A percentile compares a stretch with the other conserved stretches of the same genome.
Evolutionary conservation across 2,888 invertebrate genomes (phyloP).

Genomic region (Ferdinandea cuprea): DNA sequence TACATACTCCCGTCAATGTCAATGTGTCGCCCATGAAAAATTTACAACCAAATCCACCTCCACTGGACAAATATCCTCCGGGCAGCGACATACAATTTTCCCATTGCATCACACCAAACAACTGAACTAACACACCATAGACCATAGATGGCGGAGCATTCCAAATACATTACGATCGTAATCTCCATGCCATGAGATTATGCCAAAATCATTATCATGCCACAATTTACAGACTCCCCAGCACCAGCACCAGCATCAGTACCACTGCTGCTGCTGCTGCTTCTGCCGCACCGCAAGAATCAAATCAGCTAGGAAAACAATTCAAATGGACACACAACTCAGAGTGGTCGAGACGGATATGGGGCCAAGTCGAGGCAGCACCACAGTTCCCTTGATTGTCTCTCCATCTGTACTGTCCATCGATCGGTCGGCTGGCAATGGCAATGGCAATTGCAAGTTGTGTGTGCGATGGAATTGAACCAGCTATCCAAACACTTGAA

Average conservation of each 20-base stretch:
- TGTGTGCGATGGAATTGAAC: constrained; percentile 49
- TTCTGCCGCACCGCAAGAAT: not conserved
- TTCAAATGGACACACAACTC: constrained; percentile 47
- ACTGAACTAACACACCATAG: constrained; percentile 15
- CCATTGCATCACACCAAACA: constrained; percentile 37
- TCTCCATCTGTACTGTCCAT: constrained; percentile 11
- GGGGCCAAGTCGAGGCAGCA: constrained; percentile 41
- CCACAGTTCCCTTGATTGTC: constrained; percentile 36
- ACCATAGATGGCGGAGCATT: constrained; percentile 36
- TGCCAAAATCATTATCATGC: constrained; percentile 60
- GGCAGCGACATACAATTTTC: constrained; percentile 16
- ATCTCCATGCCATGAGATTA: constrained; percentile 59
- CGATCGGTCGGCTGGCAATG: not conserved
- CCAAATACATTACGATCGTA: constrained; percentile 53
- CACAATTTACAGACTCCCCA: constrained; percentile 57
- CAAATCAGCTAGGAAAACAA: constrained; percentile 27
- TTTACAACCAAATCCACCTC: constrained; percentile 49
- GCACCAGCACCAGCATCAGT: not conserved
- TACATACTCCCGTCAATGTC: constrained; percentile 29
- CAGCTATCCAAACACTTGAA: constrained; percentile 63
- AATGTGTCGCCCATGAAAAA: constrained; percentile 30
- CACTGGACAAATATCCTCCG: constrained; percentile 44
- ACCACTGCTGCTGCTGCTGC: not conserved
- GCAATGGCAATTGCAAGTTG: not conserved
- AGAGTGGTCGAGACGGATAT: constrained; percentile 50